Percentiles rank a stretch among this genome's conserved stretches.
Evolutionary conservation across 2,888 invertebrate genomes (phyloP).

Genomic region (Lamellibrachia satsuma): DNA sequence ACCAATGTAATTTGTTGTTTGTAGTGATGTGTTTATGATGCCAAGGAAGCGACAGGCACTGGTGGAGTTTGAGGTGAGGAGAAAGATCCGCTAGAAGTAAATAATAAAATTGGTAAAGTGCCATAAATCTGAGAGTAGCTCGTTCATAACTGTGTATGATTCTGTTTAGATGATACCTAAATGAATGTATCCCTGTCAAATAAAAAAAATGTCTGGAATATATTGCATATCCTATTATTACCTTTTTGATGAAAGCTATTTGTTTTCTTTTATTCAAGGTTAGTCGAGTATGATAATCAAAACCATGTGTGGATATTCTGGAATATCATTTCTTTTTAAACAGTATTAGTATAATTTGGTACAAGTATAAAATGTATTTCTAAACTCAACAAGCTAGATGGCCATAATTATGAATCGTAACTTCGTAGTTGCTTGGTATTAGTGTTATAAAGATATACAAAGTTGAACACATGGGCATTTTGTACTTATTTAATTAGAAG

Average conservation of each 20-base stretch:
- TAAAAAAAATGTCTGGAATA: background rate
- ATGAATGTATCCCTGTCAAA: too few relatives aligned
- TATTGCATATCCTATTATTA: background rate
- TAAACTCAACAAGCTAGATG: background rate
- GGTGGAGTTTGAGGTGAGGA: constrained; percentile 58
- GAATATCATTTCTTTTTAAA: background rate
- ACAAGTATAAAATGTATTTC: background rate
- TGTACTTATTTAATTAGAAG: too few relatives aligned
- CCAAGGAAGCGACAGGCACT: constrained; percentile 62
- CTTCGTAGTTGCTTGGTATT: background rate
- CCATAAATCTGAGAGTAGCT: background rate
- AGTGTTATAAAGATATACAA: too few relatives aligned
- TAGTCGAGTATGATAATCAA: background rate
- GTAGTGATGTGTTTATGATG: constrained; percentile 61
- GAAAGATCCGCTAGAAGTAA: background rate
- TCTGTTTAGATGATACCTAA: too few relatives aligned
- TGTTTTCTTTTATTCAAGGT: background rate
- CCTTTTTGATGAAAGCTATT: background rate
- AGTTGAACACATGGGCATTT: too few relatives aligned
- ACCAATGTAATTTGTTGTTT: background rate
- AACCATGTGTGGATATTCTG: too few relatives aligned
- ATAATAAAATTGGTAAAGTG: background rate
- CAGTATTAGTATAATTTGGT: background rate
- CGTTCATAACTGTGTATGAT: background rate
- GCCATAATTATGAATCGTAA: background rate